Percentiles rank a stretch among this genome's conserved stretches.
These are phyloP conservation scores for Lasioglossum oenotherae DNA, from an alignment of 2,888 invertebrate genomes.

Conservation along the genomic window DNA sequence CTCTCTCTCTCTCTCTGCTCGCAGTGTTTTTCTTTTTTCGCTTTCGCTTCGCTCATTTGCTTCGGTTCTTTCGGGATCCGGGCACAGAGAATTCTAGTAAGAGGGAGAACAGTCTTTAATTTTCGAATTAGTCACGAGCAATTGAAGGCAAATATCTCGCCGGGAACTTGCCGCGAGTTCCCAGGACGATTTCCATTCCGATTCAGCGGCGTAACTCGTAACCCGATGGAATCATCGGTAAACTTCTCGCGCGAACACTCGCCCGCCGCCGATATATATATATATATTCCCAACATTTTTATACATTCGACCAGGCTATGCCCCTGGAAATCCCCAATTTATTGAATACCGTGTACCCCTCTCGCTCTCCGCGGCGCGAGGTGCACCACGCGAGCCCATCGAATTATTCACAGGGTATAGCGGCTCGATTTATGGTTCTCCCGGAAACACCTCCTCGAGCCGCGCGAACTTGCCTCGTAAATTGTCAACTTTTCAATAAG, in stretches of 20 bases:
- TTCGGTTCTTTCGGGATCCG: background rate
- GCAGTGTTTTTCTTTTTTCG: background rate
- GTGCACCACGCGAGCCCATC: slow-evolving; percentile 9
- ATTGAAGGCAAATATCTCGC: slow-evolving; percentile 16
- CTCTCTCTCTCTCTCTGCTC: background rate
- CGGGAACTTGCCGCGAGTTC: background rate
- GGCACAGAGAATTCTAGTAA: background rate
- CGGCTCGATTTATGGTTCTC: slow-evolving; percentile 66
- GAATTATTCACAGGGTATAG: slow-evolving; percentile 57
- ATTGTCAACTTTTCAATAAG: slow-evolving; percentile 74
- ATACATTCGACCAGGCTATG: background rate
- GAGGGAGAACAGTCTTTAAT: background rate
- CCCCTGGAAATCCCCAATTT: slow-evolving; percentile 32
- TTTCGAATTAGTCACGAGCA: slow-evolving; percentile 9
- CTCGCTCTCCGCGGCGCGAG: background rate
- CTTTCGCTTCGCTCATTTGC: background rate
- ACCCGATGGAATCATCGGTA: background rate
- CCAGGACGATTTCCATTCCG: background rate
- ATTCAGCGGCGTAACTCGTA: background rate
- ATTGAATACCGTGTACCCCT: slow-evolving; percentile 25
- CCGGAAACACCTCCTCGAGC: slow-evolving; percentile 55
- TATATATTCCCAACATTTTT: background rate
- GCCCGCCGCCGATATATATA: background rate
- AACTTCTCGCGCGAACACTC: background rate
- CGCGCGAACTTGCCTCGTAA: slow-evolving; percentile 69